Evolutionary conservation across 2,113 vertebrate genomes (phyloP), one percentile per base, ranked within the genome.

Genomic region (Puffinus mauretanicus): DNA sequence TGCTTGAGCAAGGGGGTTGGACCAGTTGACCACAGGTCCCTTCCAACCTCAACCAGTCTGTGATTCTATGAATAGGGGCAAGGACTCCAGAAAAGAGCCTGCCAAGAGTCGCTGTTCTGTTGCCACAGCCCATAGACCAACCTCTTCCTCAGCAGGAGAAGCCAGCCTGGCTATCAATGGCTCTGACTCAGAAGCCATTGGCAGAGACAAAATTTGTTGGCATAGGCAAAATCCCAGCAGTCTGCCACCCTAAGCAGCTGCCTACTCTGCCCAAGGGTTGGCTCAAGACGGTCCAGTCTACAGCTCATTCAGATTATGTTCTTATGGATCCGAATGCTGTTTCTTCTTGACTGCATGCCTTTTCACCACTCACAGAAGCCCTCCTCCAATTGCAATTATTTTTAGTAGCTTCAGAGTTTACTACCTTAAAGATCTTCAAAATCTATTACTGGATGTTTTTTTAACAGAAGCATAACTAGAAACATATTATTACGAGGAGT

Each of bases 101-200:
- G 42, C 34, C 20, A 70, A 46, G 34, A 57, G 14, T 38, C 1
- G 0, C 29, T 66, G 15, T 42, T 18, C 9, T 8, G 1, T 55
- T 86, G 58, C 36, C 15, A 58, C 17, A 71, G 42, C 30, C 20
- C 10, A 8, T 24, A 55, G 49, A 47, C 32, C 61, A 58, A 6
- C 9, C 1, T 54, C 22, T 86, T 86, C 19, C 73, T 82, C 61
- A 52, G 13, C 3, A 17, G 34, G 10, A 27, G 26, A 61, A 95
- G 14, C 11, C 36, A 79, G 32, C 11, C 8, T 18, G 6, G 5
- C 19, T 80, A 21, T 72, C 16, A 52, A 13, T 11, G 46, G 11
- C 7, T 85, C 16, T 85, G 57, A 49, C 29, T 26, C 24, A 54
- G 2, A 0, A 44, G 16, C 13, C 32, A 19, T 30, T 65, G 44